Evolutionary conservation across 1,140 invertebrate genomes (phyloP), one percentile per base, ranked within the genome.

Genomic region (Eurytemora carolleeae): DNA sequence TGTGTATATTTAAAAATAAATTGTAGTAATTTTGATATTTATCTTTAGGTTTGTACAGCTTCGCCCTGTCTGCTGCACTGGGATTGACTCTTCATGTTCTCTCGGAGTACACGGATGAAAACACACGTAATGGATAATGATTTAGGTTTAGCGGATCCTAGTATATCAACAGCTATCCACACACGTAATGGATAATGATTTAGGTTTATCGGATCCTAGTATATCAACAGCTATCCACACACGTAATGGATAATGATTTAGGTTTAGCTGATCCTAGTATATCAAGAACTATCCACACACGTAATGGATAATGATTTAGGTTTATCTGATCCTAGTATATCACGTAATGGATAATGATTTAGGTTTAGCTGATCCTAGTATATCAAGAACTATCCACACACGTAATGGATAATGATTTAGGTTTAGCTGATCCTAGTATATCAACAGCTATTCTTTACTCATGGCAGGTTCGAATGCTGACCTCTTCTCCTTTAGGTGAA

Each of bases 11-110:
- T n/a, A n/a, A n/a, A n/a, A n/a, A n/a, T n/a, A n/a, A n/a, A n/a
- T n/a, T n/a, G n/a, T n/a, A n/a, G n/a, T n/a, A n/a, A n/a, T n/a
- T n/a, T n/a, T n/a, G n/a, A n/a, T n/a, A n/a, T n/a, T n/a, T n/a
- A n/a, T n/a, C n/a, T 44, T 44, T 44, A 44, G 60, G 60, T 18
- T 57, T 60, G 3, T 62, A 62, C 55, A 62, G 21, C 18, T 55
- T 62, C 57, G 60, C 60, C 24, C 24, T 62, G n/a, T 18, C 56
- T 17, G 52, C 44, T 54, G 54, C 57, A 18, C 54, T 56, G 21
- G 60, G 60, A 22, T 24, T 57, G 7, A 22, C 53, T 1, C 18
- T 62, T 15, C 57, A 58, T 24, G 54, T 53, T 7, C 24, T 56
- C n/a, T 62, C 60, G 1, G 60, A 62, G 20, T 62, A 54, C 60